Evolutionary conservation across 2,888 invertebrate genomes (phyloP).

Genomic region (Erebia ligea): DNA sequence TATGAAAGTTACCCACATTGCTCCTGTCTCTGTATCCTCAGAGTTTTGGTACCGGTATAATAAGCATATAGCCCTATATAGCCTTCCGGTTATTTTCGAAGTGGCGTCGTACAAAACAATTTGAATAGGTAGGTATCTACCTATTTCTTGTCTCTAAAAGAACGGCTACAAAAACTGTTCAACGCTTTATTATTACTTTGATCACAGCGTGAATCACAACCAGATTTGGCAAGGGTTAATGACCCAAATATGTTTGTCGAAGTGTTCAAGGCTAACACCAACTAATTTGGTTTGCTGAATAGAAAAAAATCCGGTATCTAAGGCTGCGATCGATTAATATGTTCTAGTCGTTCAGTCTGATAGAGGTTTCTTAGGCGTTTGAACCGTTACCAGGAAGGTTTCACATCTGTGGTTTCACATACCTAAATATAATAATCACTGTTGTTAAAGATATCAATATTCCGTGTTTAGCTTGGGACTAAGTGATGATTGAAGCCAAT

Average conservation of each 20-base stretch:
- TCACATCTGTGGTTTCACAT: background rate
- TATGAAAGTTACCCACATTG: too few species aligned
- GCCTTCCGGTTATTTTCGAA: slow-evolving; percentile 66
- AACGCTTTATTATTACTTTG: slow-evolving; percentile 79
- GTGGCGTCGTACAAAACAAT: slow-evolving; percentile 42
- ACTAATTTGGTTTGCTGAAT: slow-evolving; percentile 71
- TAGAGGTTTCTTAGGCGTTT: background rate
- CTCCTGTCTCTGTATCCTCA: background rate
- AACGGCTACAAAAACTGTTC: slow-evolving; percentile 79
- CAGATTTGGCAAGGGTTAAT: slow-evolving; percentile 81
- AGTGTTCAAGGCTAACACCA: slow-evolving; percentile 77
- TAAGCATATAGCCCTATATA: slow-evolving; percentile 1
- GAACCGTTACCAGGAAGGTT: background rate
- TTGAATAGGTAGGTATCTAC: slow-evolving; percentile 32
- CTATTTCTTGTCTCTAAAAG: slow-evolving; percentile 61
- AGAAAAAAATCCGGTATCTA: slow-evolving; percentile 67
- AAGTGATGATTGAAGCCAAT: too few species aligned
- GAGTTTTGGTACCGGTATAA: background rate
- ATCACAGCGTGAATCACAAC: slow-evolving; percentile 80
- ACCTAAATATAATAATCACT: too few species aligned
- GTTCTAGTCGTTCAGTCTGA: slow-evolving; percentile 49
- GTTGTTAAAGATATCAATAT: too few species aligned
- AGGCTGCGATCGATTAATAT: slow-evolving; percentile 58
- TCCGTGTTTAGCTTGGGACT: too few species aligned
- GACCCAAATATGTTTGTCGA: slow-evolving; percentile 80